Base-by-base conservation (phyloP, 2,888 invertebrate genomes). In the Sminthurides aquaticus region DNA sequence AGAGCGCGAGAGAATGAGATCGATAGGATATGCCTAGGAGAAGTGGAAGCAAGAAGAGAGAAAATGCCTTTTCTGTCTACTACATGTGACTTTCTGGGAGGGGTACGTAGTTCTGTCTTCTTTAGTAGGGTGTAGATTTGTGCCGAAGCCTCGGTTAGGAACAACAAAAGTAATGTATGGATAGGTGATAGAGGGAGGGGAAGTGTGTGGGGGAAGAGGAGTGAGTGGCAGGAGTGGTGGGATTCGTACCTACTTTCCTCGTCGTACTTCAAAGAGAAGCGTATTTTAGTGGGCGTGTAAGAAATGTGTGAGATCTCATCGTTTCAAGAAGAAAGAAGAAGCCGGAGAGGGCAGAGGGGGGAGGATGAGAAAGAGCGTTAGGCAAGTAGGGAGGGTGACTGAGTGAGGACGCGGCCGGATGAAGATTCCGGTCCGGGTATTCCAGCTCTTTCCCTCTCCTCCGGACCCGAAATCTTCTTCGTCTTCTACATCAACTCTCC, bases 351-450 rank as follows among this genome's bases (percentile, higher is more conserved):
- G 52, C 54, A 54, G 60, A 27, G 34, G 52, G 54, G 58, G 64
- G 61, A 57, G 60, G 57, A 49, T 54, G 62, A 62, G 60, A 62
- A 56, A 57, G 61, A 66, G 66, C 48, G 64, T 60, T 48, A 57
- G 28, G 60, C 49, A 49, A 28, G 62, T 55, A 52, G 54, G 54
- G 57, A 49, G 56, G 54, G 57, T 28, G 49, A 48, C 27, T 34
- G 43, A 34, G 43, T 5, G 43, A 11, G 5, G 43, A 15, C 15
- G 5, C 5, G 43, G 15, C 43, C 43, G 43, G 43, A 34, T 34
- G 43, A 34, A 15, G 43, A 34, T 11, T 34, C 15, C 43, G 15
- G 5, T 15, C 15, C 43, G 43, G 43, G 43, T 15, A n/a, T n/a
- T n/a, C n/a, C n/a, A n/a, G n/a, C 43, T 34, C 43, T 34, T 34